phyloP scores from a whole-genome alignment of 2,888 invertebrate genomes.

The Athripsodes cinereus region DNA sequence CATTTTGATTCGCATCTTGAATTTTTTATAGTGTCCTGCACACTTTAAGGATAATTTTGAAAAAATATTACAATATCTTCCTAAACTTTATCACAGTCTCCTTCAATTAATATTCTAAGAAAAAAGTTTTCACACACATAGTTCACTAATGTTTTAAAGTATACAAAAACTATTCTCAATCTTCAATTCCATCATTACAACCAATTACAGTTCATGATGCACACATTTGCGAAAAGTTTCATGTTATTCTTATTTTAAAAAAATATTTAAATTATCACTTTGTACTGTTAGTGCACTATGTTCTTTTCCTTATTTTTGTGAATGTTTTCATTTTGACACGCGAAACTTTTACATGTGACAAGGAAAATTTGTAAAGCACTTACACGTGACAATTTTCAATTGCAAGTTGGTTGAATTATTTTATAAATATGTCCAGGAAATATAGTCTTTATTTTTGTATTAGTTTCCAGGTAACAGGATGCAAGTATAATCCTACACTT shows the following conservation, averaged over 20 bases:
- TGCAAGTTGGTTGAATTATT: no score
- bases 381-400: no score
- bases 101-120: neutral
- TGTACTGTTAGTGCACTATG: neutral
- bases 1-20: conserved; percentile 95
- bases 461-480: neutral
- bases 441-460: no score
- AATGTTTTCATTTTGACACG: neutral
- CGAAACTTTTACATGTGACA: no score
- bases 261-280: neutral
- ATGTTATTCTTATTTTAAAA: no score
- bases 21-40: conserved; percentile 27
- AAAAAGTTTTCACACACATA: neutral
- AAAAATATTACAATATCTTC: neutral
- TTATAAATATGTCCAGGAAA: no score
- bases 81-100: neutral
- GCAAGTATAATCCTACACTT: neutral
- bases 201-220: no score
- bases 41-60: neutral
- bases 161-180: no score
- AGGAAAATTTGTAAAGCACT: no score
- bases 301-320: neutral
- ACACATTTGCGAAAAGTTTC: no score
- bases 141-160: neutral
- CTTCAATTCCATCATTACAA: no score